These are phyloP conservation scores for Drosophila lacicola DNA, from an alignment of 2,888 invertebrate genomes.

Conservation along the genomic window DNA sequence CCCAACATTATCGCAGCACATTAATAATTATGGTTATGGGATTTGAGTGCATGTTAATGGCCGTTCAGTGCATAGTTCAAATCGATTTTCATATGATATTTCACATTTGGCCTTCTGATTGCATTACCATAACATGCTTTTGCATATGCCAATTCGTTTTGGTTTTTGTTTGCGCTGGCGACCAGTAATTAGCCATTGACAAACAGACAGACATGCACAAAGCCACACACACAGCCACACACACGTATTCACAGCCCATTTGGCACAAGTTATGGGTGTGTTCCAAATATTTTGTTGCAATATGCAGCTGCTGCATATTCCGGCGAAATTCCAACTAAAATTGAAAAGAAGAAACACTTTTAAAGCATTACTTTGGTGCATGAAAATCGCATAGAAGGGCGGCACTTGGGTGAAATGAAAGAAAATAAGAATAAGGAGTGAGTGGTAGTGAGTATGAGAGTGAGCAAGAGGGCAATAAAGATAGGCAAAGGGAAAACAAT, in stretches of 20 bases:
- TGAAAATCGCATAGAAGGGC: slow-evolving; percentile 1
- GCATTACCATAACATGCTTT: slow-evolving; percentile 57
- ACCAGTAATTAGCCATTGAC: slow-evolving; percentile 53
- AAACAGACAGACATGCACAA: slow-evolving; percentile 24
- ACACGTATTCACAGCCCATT: neutral
- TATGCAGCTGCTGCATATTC: slow-evolving; percentile 12
- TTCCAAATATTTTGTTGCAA: slow-evolving; percentile 31
- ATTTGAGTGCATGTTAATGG: slow-evolving; percentile 72
- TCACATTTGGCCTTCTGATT: slow-evolving; percentile 54
- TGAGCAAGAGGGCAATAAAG: neutral
- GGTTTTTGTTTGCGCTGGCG: slow-evolving; percentile 28
- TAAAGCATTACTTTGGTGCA: too few species aligned
- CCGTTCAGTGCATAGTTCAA: slow-evolving; percentile 60
- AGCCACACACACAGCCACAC: too few species aligned
- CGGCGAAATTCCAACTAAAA: neutral
- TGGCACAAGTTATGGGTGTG: slow-evolving; percentile 7
- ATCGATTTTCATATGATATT: slow-evolving; percentile 67
- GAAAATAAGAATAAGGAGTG: too few species aligned
- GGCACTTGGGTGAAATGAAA: neutral
- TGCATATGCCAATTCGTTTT: slow-evolving; percentile 25
- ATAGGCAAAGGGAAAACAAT: neutral
- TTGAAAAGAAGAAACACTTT: neutral
- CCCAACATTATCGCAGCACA: slow-evolving; percentile 41
- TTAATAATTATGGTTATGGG: slow-evolving; percentile 77
- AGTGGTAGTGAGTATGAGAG: neutral